Conservation (phyloP, 2,113 vertebrate species). For the Lophotis ruficrista region DNA sequence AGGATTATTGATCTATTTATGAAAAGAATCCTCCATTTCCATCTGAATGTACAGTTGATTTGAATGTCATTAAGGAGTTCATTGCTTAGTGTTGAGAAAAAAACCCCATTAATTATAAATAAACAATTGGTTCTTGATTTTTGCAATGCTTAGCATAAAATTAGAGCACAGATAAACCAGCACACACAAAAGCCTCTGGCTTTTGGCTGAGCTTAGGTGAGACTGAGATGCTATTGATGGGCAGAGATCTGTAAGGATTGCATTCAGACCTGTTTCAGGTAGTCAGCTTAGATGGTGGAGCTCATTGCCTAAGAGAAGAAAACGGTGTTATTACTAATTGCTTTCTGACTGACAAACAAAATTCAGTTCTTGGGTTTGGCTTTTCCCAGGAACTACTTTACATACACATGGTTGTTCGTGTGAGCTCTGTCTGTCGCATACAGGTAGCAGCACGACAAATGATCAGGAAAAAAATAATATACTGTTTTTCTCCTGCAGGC, state of each 20-base stretch:
- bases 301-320: background rate
- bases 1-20: background rate
- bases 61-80: background rate
- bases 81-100: background rate
- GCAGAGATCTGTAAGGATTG: background rate
- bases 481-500: background rate
- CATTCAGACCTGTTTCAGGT: background rate
- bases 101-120: background rate
- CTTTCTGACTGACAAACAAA: background rate
- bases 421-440: background rate
- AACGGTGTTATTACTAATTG: background rate
- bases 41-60: background rate
- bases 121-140: slow-evolving; percentile 32
- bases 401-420: background rate
- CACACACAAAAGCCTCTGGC: background rate
- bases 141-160: slow-evolving; percentile 16
- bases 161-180: background rate
- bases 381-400: background rate
- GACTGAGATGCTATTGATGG: background rate
- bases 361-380: background rate
- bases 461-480: background rate
- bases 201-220: background rate
- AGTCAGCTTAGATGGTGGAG: background rate
- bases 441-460: background rate
- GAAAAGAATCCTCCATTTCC: slow-evolving; percentile 2